A percentile compares a stretch with the other conserved stretches of the same genome.
These are phyloP conservation scores for Ferrisia virgata DNA, from an alignment of 2,888 invertebrate species.

Conservation along the genomic window DNA sequence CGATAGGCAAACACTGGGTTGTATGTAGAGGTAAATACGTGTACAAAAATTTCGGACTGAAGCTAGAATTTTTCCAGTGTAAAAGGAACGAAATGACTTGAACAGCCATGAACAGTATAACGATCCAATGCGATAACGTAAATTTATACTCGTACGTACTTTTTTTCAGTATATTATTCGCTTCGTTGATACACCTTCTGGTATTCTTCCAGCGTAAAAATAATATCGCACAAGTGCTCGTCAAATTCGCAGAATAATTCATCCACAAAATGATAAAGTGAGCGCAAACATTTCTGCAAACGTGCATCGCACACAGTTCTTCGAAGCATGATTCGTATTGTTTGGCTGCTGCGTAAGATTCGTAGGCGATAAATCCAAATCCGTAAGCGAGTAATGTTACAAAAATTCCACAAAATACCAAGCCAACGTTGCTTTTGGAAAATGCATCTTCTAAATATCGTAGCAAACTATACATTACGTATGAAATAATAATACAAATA, in stretches of 20 bases:
- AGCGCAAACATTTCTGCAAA: conserved; percentile 46
- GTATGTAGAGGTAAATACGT: conserved; percentile 24
- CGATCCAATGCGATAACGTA: not conserved
- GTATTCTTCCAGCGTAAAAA: conserved; percentile 20
- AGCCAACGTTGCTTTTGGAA: not conserved
- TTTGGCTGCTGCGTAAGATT: not conserved
- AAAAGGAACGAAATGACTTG: not conserved
- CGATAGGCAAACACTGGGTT: conserved; percentile 39
- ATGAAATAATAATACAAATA: not conserved
- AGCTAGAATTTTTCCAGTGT: conserved; percentile 35
- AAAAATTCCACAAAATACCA: not conserved
- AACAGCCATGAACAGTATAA: conserved; percentile 21
- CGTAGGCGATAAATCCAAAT: not conserved
- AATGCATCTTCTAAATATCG: conserved; percentile 34
- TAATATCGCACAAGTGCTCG: conserved; percentile 33
- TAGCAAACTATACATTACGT: too few relatives aligned
- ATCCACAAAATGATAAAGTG: conserved; percentile 46
- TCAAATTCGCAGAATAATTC: conserved; percentile 40
- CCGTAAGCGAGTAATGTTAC: not conserved
- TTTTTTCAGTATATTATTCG: not conserved
- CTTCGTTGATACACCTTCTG: conserved; percentile 36
- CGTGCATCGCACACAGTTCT: conserved; percentile 35
- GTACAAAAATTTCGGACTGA: not conserved
- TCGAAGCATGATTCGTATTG: conserved; percentile 37
- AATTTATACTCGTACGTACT: not conserved